Evolutionary conservation across 2,113 vertebrate genomes (phyloP), one percentile per base, ranked within the genome.

Genomic region (Columbina picui): DNA sequence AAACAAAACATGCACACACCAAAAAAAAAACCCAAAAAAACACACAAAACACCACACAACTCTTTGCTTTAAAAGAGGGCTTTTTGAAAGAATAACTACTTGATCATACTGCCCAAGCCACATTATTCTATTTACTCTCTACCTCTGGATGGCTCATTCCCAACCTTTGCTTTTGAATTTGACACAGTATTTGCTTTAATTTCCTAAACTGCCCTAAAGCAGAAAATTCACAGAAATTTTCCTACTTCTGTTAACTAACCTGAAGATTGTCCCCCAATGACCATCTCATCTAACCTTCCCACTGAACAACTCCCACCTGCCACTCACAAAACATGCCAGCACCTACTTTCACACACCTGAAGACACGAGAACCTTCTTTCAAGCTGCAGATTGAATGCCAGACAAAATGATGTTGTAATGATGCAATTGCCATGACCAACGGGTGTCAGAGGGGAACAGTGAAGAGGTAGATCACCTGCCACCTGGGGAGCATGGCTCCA

Each of bases 361-460:
- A 96, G 92, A 79, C 93, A 92, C 3, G 32, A 90, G 68, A 92
- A 94, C 84, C 68, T 93, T 83, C 87, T 90, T 85, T 52, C 75
- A 92, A 75, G 64, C 61, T 90, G 49, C 38, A 80, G 38, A 77
- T 0, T 56, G 39, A 93, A 90, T n/a, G 52, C 71, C 71, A 92
- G 64, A 64, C 22, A 74, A 88, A 88, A 86, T 32, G 39, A 81
- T 76, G 55, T 90, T 88, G 60, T 64, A 93, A 70, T 67, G 52
- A 90, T 75, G 68, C 64, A 93, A 71, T 70, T 71, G 56, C 68
- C 52, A 55, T 29, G 56, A 82, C 0, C 1, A 2, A 25, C 5
- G 25, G 60, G 53, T 74, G 25, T 63, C 65, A 86, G 75, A 88
- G n/a, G 36, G 27, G 16, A 76, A 89, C 2, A 4, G 20, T 20